phyloP scores from a whole-genome alignment of 2,797 vertebrate genomes.

The Zalophus californianus region DNA sequence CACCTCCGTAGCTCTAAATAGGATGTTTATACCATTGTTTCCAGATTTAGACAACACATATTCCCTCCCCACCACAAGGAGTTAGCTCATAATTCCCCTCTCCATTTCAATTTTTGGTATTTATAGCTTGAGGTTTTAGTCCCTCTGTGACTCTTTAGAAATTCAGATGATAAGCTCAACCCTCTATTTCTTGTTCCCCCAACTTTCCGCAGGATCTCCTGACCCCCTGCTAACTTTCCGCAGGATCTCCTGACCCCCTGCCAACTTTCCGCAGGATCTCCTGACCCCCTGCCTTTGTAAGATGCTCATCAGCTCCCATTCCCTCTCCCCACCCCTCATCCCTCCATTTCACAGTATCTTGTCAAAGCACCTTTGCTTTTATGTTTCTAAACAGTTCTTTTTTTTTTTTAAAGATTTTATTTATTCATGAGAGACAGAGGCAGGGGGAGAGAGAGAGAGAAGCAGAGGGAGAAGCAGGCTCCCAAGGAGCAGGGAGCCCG shows the following conservation, averaged over 20 bases:
- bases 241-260: not conserved
- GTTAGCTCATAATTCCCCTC: not conserved
- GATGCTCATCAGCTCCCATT: not conserved
- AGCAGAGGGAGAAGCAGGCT: no score
- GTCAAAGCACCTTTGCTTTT: not conserved
- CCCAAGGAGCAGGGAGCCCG: no score
- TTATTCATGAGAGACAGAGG: no score
- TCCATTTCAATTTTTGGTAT: not conserved
- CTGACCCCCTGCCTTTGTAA: not conserved
- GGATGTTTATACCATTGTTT: not conserved
- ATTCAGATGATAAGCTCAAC: rapidly evolving
- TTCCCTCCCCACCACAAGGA: not conserved
- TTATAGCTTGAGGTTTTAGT: not conserved
- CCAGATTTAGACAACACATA: not conserved
- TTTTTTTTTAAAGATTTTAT: no score
- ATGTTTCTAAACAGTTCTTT: not conserved
- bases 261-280: not conserved
- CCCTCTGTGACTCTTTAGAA: not conserved
- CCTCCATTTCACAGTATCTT: not conserved
- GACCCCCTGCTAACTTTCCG: not conserved
- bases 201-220: not conserved
- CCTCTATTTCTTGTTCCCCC: not conserved
- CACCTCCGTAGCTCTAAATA: not conserved
- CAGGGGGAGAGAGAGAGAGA: no score
- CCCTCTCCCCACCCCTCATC: not conserved